Conservation (phyloP, 2,888 invertebrate species). For the Octodonta nipae region DNA sequence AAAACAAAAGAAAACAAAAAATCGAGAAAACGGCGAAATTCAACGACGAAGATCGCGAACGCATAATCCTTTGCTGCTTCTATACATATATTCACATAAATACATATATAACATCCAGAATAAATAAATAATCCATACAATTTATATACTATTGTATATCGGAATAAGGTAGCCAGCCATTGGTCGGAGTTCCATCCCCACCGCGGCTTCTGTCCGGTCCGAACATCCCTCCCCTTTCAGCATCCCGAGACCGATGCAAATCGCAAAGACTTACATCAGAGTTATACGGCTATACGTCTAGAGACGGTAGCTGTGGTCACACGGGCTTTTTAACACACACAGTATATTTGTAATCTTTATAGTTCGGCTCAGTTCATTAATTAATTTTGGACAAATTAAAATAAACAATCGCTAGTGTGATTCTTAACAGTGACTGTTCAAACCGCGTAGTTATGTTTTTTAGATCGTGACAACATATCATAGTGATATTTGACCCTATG, state of each 20-base stretch:
- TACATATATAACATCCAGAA: conserved; percentile 38
- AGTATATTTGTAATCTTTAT: too few species aligned
- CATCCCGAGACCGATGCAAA: conserved; percentile 34
- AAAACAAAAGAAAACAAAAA: neutral
- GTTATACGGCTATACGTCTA: conserved; percentile 30
- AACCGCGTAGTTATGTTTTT: too few species aligned
- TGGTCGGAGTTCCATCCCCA: conserved; percentile 25
- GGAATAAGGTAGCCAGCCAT: conserved; percentile 24
- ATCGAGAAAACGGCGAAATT: neutral
- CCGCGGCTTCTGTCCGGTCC: conserved; percentile 24
- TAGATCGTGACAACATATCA: too few species aligned
- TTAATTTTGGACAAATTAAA: too few species aligned
- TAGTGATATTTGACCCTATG: too few species aligned
- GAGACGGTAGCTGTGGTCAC: conserved; percentile 29
- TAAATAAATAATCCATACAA: conserved; percentile 41
- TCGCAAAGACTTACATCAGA: too few species aligned
- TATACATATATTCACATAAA: conserved; percentile 36
- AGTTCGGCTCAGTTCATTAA: too few species aligned
- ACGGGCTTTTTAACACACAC: too few species aligned
- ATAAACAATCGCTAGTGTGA: too few species aligned
- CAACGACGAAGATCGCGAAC: conserved; percentile 17
- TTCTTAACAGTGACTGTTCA: too few species aligned
- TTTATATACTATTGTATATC: conserved; percentile 39
- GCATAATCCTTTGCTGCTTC: conserved; percentile 28
- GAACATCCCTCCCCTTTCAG: conserved; percentile 28